Percentiles rank a stretch among this genome's conserved stretches.
These are phyloP conservation scores for Drosophila obscura DNA, from an alignment of 1,140 invertebrate genomes.

Conservation along the genomic window DNA sequence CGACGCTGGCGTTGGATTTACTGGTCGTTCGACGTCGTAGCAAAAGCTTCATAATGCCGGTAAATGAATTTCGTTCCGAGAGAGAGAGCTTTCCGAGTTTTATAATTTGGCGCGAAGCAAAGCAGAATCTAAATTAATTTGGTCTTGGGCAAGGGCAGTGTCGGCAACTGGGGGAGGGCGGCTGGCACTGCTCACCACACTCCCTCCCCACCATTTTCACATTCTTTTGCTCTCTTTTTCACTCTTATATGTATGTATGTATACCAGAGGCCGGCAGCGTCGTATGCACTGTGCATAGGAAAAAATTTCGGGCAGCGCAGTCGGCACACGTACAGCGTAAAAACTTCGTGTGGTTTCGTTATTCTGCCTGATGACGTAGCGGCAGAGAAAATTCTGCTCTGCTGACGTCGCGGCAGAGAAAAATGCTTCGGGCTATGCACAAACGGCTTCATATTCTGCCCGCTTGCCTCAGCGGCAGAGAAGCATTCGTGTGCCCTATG, in stretches of 20 bases:
- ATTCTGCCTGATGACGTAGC: too few relatives aligned
- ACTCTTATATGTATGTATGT: not conserved
- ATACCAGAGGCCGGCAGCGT: too few relatives aligned
- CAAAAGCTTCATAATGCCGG: conserved; percentile 20
- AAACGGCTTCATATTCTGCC: too few relatives aligned
- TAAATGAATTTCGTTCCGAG: conserved; percentile 17
- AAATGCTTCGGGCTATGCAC: too few relatives aligned
- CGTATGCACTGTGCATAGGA: too few relatives aligned
- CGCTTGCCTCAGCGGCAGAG: too few relatives aligned
- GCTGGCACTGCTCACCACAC: not conserved
- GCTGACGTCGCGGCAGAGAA: too few relatives aligned
- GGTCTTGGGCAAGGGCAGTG: conserved; percentile 24
- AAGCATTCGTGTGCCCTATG: too few relatives aligned
- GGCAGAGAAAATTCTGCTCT: too few relatives aligned
- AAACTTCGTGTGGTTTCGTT: too few relatives aligned
- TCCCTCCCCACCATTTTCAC: not conserved
- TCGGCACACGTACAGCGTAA: too few relatives aligned
- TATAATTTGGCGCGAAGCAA: conserved; percentile 54
- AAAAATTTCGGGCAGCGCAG: too few relatives aligned
- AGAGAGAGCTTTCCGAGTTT: conserved; percentile 18
- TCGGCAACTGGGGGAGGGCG: not conserved
- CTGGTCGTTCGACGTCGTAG: not conserved
- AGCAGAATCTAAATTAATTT: conserved; percentile 7
- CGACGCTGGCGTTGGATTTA: not conserved
- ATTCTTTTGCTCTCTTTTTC: conserved; percentile 1